Base-by-base conservation (phyloP, 2,113 vertebrate species). In the Eolophus roseicapilla region DNA sequence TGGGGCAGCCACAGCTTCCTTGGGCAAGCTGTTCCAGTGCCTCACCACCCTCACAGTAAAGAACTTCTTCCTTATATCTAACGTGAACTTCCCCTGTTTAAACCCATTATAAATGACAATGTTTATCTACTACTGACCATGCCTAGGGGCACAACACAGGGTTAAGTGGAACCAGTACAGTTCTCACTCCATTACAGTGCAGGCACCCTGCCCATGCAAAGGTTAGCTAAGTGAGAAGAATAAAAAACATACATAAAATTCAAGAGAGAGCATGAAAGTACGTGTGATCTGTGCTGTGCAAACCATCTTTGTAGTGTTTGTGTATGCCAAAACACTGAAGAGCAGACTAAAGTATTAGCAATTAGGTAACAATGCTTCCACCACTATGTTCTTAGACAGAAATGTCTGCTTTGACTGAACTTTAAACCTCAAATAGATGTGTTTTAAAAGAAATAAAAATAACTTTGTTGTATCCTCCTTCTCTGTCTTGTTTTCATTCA, bases 161-260 rank as follows among this genome's bases (percentile, higher is more conserved):
- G 35, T 21, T 35, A 31, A 55, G 16, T 0, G 3, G 4, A 52
- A 28, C 20, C 49, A 35, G 39, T 10, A 11, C 10, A 1, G 47
- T 11, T 62, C 41, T 15, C 17, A 8, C 19, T 17, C 29, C 1
- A 1, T 27, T 31, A 57, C 23, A 49, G 9, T 3, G 16, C 29
- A 39, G 50, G 28, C 80, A n/a, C 17, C 8, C 15, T 17, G 31
- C 11, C 57, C 9, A 3, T 31, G 21, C 23, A 82, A 78, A 33
- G 50, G 13, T 21, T 25, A 21, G 44, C 27, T 64, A 29, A 79
- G 52, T 0, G 10, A 31, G 39, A 62, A 68, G 11, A 82, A 64
- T 19, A 33, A 92, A 75, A 86, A 46, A 17, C 24, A 35, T 11
- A 18, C 14, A 6, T 23, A 47, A 80, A 78, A 74, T 35, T 55